These are phyloP conservation scores for Pristiophorus japonicus DNA, from an alignment of 2,113 vertebrate species.

Conservation along the genomic window DNA sequence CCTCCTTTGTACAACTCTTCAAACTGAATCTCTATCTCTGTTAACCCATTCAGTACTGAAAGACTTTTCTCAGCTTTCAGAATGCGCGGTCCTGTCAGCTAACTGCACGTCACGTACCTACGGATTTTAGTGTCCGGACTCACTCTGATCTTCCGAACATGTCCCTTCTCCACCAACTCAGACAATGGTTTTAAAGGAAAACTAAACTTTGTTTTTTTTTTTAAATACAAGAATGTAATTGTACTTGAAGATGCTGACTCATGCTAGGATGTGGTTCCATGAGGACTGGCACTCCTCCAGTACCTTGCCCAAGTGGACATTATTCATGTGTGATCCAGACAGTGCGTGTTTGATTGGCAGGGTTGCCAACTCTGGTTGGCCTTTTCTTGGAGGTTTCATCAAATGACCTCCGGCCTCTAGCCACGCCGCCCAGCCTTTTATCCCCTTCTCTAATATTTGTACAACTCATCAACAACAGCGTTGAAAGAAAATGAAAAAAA, in stretches of 20 bases:
- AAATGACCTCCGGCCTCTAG: neutral
- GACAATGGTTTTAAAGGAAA: neutral
- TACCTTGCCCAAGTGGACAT: neutral
- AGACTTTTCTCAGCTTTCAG: neutral
- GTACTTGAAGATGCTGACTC: slow-evolving; percentile 4
- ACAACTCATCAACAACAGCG: neutral
- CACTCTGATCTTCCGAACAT: neutral
- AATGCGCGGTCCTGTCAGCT: neutral
- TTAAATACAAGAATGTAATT: neutral
- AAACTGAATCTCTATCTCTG: neutral
- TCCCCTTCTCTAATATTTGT: neutral
- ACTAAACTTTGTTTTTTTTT: neutral
- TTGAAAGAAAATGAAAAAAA: slow-evolving; percentile 16
- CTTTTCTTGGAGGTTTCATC: neutral
- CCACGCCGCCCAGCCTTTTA: neutral
- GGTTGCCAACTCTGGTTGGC: neutral
- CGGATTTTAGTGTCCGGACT: neutral
- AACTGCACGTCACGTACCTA: neutral
- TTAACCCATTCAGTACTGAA: neutral
- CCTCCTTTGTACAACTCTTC: neutral
- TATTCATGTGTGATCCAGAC: neutral
- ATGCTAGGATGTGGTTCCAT: slow-evolving; percentile 6
- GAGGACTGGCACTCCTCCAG: neutral
- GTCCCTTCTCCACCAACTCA: neutral
- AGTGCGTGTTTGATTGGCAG: neutral